Evolutionary conservation across 2,888 invertebrate species (phyloP).

Genomic region (Aquatica leii): DNA sequence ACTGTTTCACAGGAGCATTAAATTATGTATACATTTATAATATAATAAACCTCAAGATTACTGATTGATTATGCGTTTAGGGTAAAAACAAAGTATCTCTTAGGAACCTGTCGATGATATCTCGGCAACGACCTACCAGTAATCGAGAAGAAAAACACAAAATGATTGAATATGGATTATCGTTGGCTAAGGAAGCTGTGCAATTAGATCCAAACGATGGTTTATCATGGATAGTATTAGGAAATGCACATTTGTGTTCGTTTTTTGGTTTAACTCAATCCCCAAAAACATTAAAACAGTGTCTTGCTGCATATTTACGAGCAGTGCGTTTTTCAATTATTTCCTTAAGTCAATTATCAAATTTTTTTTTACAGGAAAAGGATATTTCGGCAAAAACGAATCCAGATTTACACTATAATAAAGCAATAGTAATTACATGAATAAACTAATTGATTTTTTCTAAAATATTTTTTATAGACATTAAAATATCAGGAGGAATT

Average conservation of each 20-base stretch:
- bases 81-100: constrained; percentile 77
- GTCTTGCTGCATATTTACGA: constrained; percentile 82
- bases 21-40: constrained; percentile 65
- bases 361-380: constrained; percentile 65
- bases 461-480: constrained; percentile 64
- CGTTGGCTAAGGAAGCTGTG: constrained; percentile 83
- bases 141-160: constrained; percentile 65
- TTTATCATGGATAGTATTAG: constrained; percentile 83
- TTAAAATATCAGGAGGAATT: constrained; percentile 83
- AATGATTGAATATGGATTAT: constrained; percentile 75
- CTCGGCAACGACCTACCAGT: constrained; percentile 70
- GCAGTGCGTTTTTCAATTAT: constrained; percentile 66
- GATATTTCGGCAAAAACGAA: constrained; percentile 75
- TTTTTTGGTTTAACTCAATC: constrained; percentile 81
- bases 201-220: constrained; percentile 80
- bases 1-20: constrained; percentile 82
- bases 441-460: constrained; percentile 8
- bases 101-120: constrained; percentile 81
- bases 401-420: constrained; percentile 85
- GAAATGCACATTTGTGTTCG: constrained; percentile 83
- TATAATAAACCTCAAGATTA: too few relatives aligned
- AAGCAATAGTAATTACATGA: constrained; percentile 72
- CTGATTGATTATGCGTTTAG: too few relatives aligned
- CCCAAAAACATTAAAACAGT: constrained; percentile 73
- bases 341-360: not conserved